A percentile compares a stretch with the other conserved stretches of the same genome.
Evolutionary conservation across 2,113 vertebrate genomes (phyloP).

Genomic region (Agapornis roseicollis): DNA sequence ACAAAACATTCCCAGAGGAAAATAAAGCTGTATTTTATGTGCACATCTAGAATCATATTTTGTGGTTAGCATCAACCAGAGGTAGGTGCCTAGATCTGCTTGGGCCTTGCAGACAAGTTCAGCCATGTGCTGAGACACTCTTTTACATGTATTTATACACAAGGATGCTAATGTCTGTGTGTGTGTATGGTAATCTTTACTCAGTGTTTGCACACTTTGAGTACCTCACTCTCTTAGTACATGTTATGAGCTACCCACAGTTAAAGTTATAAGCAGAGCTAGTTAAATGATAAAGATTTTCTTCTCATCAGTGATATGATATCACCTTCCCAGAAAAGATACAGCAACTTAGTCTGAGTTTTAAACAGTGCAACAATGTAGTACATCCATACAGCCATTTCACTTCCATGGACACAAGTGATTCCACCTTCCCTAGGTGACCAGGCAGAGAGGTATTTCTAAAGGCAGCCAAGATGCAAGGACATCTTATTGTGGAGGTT

Average conservation of each 20-base stretch:
- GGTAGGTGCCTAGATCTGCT: background rate
- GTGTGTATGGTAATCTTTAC: background rate
- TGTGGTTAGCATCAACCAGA: background rate
- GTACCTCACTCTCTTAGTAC: background rate
- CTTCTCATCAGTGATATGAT: background rate
- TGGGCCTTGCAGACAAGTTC: background rate
- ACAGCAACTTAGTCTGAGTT: background rate
- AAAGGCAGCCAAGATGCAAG: background rate
- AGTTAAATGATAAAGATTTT: background rate
- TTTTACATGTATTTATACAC: background rate
- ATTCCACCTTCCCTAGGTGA: background rate
- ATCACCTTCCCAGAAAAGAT: background rate
- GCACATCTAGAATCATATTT: background rate
- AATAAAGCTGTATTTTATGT: background rate
- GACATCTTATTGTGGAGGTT: background rate
- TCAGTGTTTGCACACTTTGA: background rate
- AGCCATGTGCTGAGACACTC: rapidly evolving
- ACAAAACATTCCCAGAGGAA: background rate
- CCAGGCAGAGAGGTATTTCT: background rate
- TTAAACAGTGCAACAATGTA: background rate
- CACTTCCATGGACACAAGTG: background rate
- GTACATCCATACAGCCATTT: too few relatives aligned
- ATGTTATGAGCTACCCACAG: background rate
- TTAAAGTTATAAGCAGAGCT: background rate
- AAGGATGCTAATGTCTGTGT: rapidly evolving